These are phyloP conservation scores for Nomada lathburiana DNA, from an alignment of 2,888 invertebrate genomes.

Conservation along the genomic window DNA sequence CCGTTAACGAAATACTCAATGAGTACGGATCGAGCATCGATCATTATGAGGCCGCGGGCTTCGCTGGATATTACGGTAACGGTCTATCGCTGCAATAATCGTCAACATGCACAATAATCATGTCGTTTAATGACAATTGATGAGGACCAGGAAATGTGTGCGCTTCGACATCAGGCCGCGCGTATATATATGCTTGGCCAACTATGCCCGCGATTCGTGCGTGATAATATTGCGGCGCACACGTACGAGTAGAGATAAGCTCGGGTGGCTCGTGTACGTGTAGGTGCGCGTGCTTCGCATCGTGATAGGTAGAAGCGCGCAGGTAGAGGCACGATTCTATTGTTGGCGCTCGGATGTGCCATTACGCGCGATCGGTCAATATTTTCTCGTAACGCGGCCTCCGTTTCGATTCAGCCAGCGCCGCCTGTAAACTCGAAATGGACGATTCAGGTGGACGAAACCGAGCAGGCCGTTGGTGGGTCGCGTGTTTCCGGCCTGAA, in stretches of 20 bases:
- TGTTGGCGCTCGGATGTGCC: slow-evolving; percentile 63
- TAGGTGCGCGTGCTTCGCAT: slow-evolving; percentile 23
- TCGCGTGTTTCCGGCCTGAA: slow-evolving; percentile 33
- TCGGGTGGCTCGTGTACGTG: background rate
- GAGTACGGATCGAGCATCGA: slow-evolving; percentile 76
- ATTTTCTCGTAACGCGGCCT: slow-evolving; percentile 74
- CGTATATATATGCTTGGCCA: slow-evolving; percentile 40
- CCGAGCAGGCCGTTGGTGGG: slow-evolving; percentile 1
- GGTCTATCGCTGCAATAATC: slow-evolving; percentile 79
- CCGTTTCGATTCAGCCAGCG: slow-evolving; percentile 47
- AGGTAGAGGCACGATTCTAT: slow-evolving; percentile 54
- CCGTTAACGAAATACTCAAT: slow-evolving; percentile 76
- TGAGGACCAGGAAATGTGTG: slow-evolving; percentile 79
- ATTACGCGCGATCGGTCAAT: slow-evolving; percentile 78
- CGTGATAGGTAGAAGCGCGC: slow-evolving; percentile 24
- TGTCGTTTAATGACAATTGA: slow-evolving; percentile 83
- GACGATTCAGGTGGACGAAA: slow-evolving; percentile 11
- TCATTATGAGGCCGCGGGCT: slow-evolving; percentile 72
- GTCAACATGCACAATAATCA: slow-evolving; percentile 80
- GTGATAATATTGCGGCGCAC: slow-evolving; percentile 7
- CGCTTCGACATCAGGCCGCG: slow-evolving; percentile 66
- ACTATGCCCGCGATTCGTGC: slow-evolving; percentile 34
- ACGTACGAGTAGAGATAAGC: background rate
- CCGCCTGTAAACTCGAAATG: slow-evolving; percentile 20
- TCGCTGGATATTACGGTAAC: slow-evolving; percentile 76